Conservation (phyloP, 1,140 invertebrate species). For the Anoplolepis gracilipes region DNA sequence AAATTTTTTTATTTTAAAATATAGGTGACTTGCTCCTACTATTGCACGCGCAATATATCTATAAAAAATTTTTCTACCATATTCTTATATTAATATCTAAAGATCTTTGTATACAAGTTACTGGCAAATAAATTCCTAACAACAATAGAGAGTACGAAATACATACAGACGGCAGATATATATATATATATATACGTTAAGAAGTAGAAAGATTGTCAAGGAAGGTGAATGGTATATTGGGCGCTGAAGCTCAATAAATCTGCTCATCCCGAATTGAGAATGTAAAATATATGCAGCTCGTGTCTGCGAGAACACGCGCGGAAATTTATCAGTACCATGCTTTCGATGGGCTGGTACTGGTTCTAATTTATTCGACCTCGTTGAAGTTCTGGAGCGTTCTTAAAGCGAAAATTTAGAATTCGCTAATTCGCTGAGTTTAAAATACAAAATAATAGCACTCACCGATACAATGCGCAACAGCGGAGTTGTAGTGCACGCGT, state of each 20-base stretch:
- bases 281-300: conserved; percentile 81
- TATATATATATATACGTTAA: neutral
- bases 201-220: conserved; percentile 67
- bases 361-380: conserved; percentile 78
- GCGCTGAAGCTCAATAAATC: conserved; percentile 77
- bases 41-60: too few relatives aligned
- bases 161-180: neutral
- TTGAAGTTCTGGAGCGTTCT: conserved; percentile 65
- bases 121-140: neutral
- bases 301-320: conserved; percentile 74
- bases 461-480: too few relatives aligned
- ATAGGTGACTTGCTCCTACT: too few relatives aligned
- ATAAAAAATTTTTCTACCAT: neutral
- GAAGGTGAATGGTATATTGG: conserved; percentile 62
- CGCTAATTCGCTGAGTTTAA: too few relatives aligned
- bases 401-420: too few relatives aligned
- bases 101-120: neutral
- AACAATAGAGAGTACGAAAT: conserved; percentile 29
- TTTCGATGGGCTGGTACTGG: conserved; percentile 77
- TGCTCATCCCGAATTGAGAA: conserved; percentile 82
- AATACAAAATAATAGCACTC: too few relatives aligned
- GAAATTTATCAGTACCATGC: conserved; percentile 78
- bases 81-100: neutral
- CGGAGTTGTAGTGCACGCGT: too few relatives aligned
- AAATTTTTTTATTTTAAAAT: too few relatives aligned